phyloP scores from a whole-genome alignment of 2,797 vertebrate species.

The Ciconia nigra region DNA sequence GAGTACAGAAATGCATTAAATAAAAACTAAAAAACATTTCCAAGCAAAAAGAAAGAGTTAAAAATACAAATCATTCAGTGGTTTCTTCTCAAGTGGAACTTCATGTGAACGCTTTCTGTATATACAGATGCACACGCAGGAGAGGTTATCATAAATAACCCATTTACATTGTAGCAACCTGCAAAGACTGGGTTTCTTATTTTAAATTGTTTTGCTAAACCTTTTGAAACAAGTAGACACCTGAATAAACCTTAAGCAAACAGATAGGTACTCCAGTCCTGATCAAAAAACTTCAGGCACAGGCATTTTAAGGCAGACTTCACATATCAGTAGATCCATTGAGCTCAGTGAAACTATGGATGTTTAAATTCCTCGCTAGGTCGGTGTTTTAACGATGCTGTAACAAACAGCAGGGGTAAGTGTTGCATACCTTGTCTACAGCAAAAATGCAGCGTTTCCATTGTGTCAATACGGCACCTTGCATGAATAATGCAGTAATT shows the following conservation, averaged over 20 bases:
- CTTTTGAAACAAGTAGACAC: not conserved
- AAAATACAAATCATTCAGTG: not conserved
- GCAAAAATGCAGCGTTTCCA: not conserved
- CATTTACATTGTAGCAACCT: not conserved
- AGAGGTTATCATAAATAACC: not conserved
- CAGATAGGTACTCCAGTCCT: not conserved
- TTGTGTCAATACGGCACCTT: not conserved
- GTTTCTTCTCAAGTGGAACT: not conserved
- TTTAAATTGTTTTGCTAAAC: not conserved
- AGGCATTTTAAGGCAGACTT: not conserved
- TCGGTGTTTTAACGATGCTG: not conserved
- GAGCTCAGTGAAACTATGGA: not conserved
- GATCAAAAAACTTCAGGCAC: not conserved
- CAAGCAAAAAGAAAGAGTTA: not conserved
- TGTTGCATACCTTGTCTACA: not conserved
- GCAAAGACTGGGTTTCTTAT: not conserved
- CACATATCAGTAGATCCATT: not conserved
- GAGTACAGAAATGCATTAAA: not conserved
- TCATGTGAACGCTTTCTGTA: not conserved
- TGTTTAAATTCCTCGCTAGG: not conserved
- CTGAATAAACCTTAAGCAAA: not conserved
- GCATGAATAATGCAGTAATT: slow-evolving; percentile 12
- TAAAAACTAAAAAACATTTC: not conserved
- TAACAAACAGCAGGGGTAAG: not conserved
- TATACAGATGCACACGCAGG: not conserved